These are phyloP conservation scores for Mastacembelus armatus DNA, from an alignment of 2,797 vertebrate genomes.

Conservation along the genomic window DNA sequence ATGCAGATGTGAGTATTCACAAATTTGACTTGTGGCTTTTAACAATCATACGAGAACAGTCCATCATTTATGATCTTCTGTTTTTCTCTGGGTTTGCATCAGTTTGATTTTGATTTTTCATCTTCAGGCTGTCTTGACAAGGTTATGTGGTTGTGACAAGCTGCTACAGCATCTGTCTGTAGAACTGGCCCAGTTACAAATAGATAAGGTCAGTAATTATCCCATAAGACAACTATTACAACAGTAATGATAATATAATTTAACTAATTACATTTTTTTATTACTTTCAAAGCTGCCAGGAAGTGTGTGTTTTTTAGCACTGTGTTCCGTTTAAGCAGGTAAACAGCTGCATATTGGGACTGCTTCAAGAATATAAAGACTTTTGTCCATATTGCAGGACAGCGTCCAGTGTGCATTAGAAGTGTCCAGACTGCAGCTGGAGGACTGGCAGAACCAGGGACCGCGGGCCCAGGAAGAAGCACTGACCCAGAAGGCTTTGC, in stretches of 20 bases:
- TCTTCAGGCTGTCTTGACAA: slow-evolving; percentile 88
- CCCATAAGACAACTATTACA: not conserved
- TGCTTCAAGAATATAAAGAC: not conserved
- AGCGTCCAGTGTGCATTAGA: slow-evolving; percentile 89
- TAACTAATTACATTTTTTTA: too few species aligned
- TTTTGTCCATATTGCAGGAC: slow-evolving; percentile 76
- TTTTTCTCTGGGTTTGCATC: slow-evolving; percentile 4
- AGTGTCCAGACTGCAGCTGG: slow-evolving; percentile 85
- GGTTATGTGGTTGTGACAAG: slow-evolving; percentile 92
- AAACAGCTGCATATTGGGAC: not conserved
- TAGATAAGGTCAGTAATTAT: slow-evolving; percentile 86
- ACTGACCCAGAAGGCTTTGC: slow-evolving; percentile 86
- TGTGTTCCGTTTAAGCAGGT: not conserved
- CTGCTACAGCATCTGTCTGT: slow-evolving; percentile 87
- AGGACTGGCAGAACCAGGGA: slow-evolving; percentile 81
- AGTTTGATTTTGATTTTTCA: slow-evolving; percentile 24
- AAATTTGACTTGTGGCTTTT: not conserved
- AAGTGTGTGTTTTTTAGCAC: not conserved
- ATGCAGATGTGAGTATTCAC: slow-evolving; percentile 81
- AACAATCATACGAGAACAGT: not conserved
- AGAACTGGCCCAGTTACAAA: slow-evolving; percentile 86
- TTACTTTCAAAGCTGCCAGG: not conserved
- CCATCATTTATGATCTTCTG: not conserved
- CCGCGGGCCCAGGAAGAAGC: slow-evolving; percentile 78
- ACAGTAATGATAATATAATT: too few species aligned